These are phyloP conservation scores for Eutolmus rufibarbis DNA, from an alignment of 2,888 invertebrate species.

Conservation along the genomic window DNA sequence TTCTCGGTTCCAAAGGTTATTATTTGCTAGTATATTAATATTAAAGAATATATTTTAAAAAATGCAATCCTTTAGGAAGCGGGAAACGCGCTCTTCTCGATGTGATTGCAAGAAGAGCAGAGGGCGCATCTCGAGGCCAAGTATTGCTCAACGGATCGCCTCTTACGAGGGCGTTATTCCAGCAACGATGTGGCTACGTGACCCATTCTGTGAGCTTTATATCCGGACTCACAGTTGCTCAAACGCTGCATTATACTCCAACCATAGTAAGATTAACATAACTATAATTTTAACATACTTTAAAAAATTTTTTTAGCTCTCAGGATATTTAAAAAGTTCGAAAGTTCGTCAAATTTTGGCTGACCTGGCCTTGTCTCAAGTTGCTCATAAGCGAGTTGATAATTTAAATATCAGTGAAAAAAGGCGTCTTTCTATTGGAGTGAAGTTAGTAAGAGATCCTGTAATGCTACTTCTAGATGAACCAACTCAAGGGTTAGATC, in stretches of 20 bases:
- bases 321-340: slow-evolving; percentile 78
- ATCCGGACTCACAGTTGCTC: slow-evolving; percentile 86
- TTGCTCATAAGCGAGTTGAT: slow-evolving; percentile 83
- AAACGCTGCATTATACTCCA: slow-evolving; percentile 82
- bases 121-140: slow-evolving; percentile 85
- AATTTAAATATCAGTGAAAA: slow-evolving; percentile 89
- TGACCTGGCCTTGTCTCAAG: slow-evolving; percentile 91
- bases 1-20: slow-evolving; percentile 88
- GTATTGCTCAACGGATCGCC: slow-evolving; percentile 88
- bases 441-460: slow-evolving; percentile 93
- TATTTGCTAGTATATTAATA: not conserved
- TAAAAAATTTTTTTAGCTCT: slow-evolving; percentile 65
- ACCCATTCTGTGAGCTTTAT: slow-evolving; percentile 85
- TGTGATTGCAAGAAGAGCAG: slow-evolving; percentile 84
- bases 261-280: slow-evolving; percentile 68
- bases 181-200: slow-evolving; percentile 87
- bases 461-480: slow-evolving; percentile 90
- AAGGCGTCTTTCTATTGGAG: slow-evolving; percentile 86
- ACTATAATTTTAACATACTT: slow-evolving; percentile 47
- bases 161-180: slow-evolving; percentile 80
- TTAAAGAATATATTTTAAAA: not conserved
- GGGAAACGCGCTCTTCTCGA: slow-evolving; percentile 94
- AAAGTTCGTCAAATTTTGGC: slow-evolving; percentile 92
- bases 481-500: slow-evolving; percentile 93
- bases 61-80: slow-evolving; percentile 72